Evolutionary conservation across 2,888 invertebrate species (phyloP).

Genomic region (Orthosia cruda): DNA sequence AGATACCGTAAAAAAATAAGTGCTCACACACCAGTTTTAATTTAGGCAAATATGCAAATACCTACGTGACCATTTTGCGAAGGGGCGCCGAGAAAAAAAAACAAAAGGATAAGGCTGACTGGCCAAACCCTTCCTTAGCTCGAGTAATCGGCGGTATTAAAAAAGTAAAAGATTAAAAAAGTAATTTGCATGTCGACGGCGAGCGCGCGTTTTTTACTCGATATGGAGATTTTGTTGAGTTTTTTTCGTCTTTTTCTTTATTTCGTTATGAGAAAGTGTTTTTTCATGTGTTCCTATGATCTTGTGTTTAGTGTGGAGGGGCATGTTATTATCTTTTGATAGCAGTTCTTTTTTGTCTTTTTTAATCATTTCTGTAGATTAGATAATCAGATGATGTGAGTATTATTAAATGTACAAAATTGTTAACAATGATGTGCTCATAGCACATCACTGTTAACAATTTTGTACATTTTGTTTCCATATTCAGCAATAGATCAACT

Average conservation of each 20-base stretch:
- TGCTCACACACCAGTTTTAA: conserved; percentile 83
- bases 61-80: conserved; percentile 90
- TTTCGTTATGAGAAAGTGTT: conserved; percentile 86
- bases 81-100: conserved; percentile 86
- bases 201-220: conserved; percentile 81
- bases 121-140: conserved; percentile 88
- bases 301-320: conserved; percentile 49
- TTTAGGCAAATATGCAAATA: conserved; percentile 90
- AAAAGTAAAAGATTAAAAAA: conserved; percentile 86
- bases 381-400: not conserved
- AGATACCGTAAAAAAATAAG: conserved; percentile 86
- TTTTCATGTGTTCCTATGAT: conserved; percentile 85
- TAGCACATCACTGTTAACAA: not conserved
- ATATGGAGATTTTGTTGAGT: conserved; percentile 76
- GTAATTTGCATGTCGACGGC: conserved; percentile 87
- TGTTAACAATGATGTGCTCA: too few relatives aligned
- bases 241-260: conserved; percentile 65
- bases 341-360: conserved; percentile 1
- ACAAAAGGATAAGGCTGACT: conserved; percentile 83
- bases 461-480: not conserved
- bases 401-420: conserved; percentile 5
- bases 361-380: not conserved
- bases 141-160: conserved; percentile 85
- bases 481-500: not conserved
- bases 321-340: conserved; percentile 51